Evolutionary conservation across 2,797 vertebrate species (phyloP).

Genomic region (Notamacropus eugenii): DNA sequence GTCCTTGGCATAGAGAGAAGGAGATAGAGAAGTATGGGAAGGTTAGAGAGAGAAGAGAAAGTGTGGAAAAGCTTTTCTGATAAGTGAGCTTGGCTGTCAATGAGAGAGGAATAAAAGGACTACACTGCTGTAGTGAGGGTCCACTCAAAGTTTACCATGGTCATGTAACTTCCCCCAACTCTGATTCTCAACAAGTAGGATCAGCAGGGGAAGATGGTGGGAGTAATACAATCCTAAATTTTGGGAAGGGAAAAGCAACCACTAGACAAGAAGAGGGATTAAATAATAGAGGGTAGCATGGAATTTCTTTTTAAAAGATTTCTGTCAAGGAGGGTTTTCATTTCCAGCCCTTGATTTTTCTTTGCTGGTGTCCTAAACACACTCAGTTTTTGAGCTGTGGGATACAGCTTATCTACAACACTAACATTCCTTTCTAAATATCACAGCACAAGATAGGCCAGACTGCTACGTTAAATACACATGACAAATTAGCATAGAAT

Average conservation of each 20-base stretch:
- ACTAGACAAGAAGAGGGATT: background rate
- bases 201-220: background rate
- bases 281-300: background rate
- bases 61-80: background rate
- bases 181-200: background rate
- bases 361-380: slow-evolving; percentile 1
- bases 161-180: background rate
- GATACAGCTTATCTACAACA: slow-evolving; percentile 13
- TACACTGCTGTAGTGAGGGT: too few relatives aligned
- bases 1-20: background rate
- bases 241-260: background rate
- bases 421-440: slow-evolving; percentile 38
- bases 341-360: slow-evolving; percentile 24
- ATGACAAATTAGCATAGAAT: slow-evolving; percentile 38
- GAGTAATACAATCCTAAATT: background rate
- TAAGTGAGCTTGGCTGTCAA: background rate
- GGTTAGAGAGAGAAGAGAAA: background rate
- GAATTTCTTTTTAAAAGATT: background rate
- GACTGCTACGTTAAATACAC: slow-evolving; percentile 6
- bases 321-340: slow-evolving; percentile 41
- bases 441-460: background rate
- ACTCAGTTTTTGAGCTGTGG: slow-evolving; percentile 42
- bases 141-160: background rate
- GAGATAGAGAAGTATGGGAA: background rate
- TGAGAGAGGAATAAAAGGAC: background rate